Evolutionary conservation across 2,888 invertebrate genomes (phyloP), one percentile per base, ranked within the genome.

Genomic region (Protodeltote pygarga): DNA sequence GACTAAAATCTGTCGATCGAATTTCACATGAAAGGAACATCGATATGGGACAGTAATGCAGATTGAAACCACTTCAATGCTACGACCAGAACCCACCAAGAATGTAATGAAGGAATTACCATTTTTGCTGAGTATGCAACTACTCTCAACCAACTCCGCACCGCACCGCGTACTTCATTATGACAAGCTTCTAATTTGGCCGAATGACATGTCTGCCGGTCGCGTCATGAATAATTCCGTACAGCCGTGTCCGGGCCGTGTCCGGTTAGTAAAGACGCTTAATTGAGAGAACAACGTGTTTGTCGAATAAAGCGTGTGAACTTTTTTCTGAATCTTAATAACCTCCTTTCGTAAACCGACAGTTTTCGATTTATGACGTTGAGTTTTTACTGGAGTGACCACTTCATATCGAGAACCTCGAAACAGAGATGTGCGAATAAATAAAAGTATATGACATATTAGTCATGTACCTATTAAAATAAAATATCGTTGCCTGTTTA

Each of bases 271-370:
- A 83, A 82, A 83, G 81, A 80, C 74, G 74, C 80, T 86, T 89
- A 89, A 89, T 89, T 89, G 87, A 88, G 84, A 83, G 85, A 84
- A 81, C 83, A 84, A 78, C 77, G 80, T 83, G 81, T 82, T 77
- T 79, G 78, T 78, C 80, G 78, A 79, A 81, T 78, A 78, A 75
- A 73, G 72, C 81, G 85, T 84, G 87, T 86, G 84, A 87, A 83
- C 69, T 80, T 85, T 83, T 80, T 81, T 73, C 66, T 71, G 72
- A 75, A 76, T 81, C 73, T 77, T 75, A 77, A 81, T 72, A 77
- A 75, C 69, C 66, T 55, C 49, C 69, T 74, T 77, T 71, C 47
- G 49, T 63, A 49, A 63, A 45, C 44, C 48, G 62, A 59, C 63
- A 42, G 35, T 59, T 63, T 75, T 69, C 52, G 53, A 71, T 64